Base-by-base conservation (phyloP, 2,888 invertebrate genomes). In the Amitus sp. region DNA sequence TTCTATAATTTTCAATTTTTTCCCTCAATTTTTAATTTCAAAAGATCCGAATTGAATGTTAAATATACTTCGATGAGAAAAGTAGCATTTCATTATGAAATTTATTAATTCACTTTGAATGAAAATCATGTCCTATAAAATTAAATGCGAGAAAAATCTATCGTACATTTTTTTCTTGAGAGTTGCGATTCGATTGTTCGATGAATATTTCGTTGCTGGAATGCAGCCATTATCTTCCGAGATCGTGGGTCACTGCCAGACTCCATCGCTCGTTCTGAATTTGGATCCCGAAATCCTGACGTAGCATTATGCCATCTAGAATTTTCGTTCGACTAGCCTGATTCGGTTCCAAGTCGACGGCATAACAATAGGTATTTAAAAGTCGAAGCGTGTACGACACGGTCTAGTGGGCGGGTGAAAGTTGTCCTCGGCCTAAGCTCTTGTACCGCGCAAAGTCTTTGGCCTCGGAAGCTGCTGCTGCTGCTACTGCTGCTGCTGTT, bases 351-450 rank as follows among this genome's bases (percentile, higher is more conserved):
- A 30, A 10, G 30, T 6, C 6, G n/a, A 30, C n/a, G 6, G 30
- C 13, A 4, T 19, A 18, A 33, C 33, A 47, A 33, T 33, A 17
- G 47, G 10, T 10, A 27, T 34, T 33, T 13, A 30, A 46, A 28
- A 49, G 52, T 47, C 30, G 15, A 13, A 46, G 28, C 45, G 45
- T 30, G 40, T 12, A 20, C 17, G 27, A 57, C 49, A 59, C 49
- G 51, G 55, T 58, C 47, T 65, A 69, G 77, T 77, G 71, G 76
- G 77, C 70, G 75, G 69, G 77, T 77, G 77, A 77, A 79, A 78
- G 78, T 77, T 73, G 71, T 72, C 66, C 57, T 69, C 58, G 54
- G 51, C 28, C 23, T 34, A 48, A 45, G 48, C 43, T 23, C 23
- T 23, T 23, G 23, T 23, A 3, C 7, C 23, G 23, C 45, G 23